Percentiles rank a stretch among this genome's conserved stretches.
These are phyloP conservation scores for Oryzias dopingdopingensis DNA, from an alignment of 2,797 vertebrate species.

Conservation along the genomic window DNA sequence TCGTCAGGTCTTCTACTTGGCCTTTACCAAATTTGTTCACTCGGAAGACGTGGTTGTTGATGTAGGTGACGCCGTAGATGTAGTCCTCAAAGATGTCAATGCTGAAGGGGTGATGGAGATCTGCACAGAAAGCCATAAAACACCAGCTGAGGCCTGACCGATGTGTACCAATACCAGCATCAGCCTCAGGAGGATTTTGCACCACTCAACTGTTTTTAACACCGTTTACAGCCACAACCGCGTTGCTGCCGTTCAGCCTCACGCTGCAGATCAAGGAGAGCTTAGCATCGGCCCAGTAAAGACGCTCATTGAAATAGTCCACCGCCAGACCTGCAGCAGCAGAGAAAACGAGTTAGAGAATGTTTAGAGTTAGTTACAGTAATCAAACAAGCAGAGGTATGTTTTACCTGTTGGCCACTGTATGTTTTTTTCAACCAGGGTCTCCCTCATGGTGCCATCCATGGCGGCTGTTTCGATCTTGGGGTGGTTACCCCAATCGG, in stretches of 20 bases:
- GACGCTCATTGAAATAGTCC: conserved; percentile 93
- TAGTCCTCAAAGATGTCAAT: conserved; percentile 97
- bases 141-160: background rate
- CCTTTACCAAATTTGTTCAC: conserved; percentile 94
- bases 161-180: accelerated
- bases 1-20: conserved; percentile 85
- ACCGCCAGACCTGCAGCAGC: conserved; percentile 86
- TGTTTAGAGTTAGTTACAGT: background rate
- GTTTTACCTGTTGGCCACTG: conserved; percentile 93
- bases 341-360: background rate
- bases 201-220: conserved; percentile 86
- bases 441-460: conserved; percentile 94
- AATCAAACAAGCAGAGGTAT: background rate
- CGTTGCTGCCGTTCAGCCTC: conserved; percentile 89
- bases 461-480: conserved; percentile 97
- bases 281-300: conserved; percentile 96
- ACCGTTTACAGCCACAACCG: conserved; percentile 85
- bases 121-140: conserved; percentile 58
- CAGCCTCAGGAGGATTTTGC: background rate
- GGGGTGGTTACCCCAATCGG: conserved; percentile 97
- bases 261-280: conserved; percentile 93
- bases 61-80: conserved; percentile 94
- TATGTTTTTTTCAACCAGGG: conserved; percentile 91
- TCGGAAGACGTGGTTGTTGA: conserved; percentile 92
- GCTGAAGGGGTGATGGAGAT: conserved; percentile 91